Base-by-base conservation (phyloP, 2,888 invertebrate genomes). In the Chrysomela aeneicollis region DNA sequence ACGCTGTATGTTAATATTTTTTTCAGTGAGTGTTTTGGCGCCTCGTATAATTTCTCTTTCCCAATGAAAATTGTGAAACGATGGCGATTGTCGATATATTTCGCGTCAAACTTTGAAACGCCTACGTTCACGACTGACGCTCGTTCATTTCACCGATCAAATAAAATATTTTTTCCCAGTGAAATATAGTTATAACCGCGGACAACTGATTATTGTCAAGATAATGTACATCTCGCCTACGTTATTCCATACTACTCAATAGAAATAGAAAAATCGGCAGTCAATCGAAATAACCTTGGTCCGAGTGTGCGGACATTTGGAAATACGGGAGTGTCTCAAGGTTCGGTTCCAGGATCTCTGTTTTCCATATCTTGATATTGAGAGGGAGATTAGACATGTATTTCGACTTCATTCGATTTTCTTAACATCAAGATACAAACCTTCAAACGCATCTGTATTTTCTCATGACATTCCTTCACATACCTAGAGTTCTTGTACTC, bases 41-140 rank as follows among this genome's bases (percentile, higher is more conserved):
- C 42, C 55, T 37, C 15, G 4, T 9, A 37, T 55, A 21, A 42
- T 55, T 55, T 55, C 42, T 22, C 22, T 55, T 32, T 32, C 9
- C 8, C 21, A 3, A 21, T 17, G 47, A 55, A 21, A 55, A 22
- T 42, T 57, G 57, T 58, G 57, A 61, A 52, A 53, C 55, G 51
- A 50, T 46, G 55, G 18, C 26, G 49, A 59, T 55, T 46, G 55
- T 12, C 26, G 49, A 59, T 55, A 51, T 62, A 63, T 62, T 59
- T 64, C 57, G 63, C 58, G 51, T 60, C 63, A 18, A 60, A 59
- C 37, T 47, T 49, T 57, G 59, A 46, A 50, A 54, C 66, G 61
- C 66, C 66, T 32, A 66, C 66, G 19, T 60, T 53, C 22, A 66
- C 57, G 55, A 60, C 66, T 59, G 58, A 60, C 58, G 66, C 61